phyloP scores from a whole-genome alignment of 2,113 vertebrate genomes.

The Prochilodus magdalenae region DNA sequence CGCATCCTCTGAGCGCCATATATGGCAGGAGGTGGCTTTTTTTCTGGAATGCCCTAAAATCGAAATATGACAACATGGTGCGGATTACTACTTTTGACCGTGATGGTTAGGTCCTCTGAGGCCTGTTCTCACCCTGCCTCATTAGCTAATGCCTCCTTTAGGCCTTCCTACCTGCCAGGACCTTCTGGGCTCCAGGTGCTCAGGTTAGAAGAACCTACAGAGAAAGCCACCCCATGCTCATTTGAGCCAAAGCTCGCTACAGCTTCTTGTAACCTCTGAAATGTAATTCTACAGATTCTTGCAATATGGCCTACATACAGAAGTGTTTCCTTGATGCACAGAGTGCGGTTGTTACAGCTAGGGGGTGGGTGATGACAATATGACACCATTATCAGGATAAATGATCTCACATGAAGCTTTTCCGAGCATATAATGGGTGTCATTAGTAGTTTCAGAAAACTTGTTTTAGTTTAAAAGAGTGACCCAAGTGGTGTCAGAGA shows the following conservation, averaged over 20 bases:
- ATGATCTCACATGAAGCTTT: no score
- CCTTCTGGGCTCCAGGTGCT: conserved; percentile 75
- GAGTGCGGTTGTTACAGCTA: no score
- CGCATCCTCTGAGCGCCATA: background rate
- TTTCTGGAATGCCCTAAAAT: conserved; percentile 50
- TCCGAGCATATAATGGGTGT: no score
- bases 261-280: background rate
- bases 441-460: no score
- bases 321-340: background rate
- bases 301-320: background rate
- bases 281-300: background rate
- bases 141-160: conserved; percentile 74
- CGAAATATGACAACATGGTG: conserved; percentile 66
- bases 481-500: no score
- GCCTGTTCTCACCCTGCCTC: conserved; percentile 56
- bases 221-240: conserved; percentile 73
- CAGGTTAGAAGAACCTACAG: conserved; percentile 72
- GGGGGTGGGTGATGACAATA: no score
- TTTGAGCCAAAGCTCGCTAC: conserved; percentile 57
- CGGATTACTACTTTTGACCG: conserved; percentile 66
- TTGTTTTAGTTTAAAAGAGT: no score
- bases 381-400: no score
- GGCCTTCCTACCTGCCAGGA: conserved; percentile 72
- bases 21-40: conserved; percentile 3
- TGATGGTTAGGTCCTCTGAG: conserved; percentile 44